Evolutionary conservation across 2,888 invertebrate genomes (phyloP), one percentile per base, ranked within the genome.

Genomic region (Pollenia amentaria): DNA sequence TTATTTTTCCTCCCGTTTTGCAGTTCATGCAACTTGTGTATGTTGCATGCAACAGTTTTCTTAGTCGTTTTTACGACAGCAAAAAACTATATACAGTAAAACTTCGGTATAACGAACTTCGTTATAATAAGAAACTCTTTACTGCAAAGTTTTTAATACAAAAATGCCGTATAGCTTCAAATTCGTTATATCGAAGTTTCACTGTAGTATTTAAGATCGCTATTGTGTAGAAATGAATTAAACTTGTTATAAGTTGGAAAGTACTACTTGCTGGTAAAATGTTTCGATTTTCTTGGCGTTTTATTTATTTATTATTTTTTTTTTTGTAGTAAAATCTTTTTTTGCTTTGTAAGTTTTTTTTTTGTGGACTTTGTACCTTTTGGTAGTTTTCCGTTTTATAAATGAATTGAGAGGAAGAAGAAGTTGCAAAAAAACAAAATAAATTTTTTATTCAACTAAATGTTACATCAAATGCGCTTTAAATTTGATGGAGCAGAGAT

Each of bases 21-120:
- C 21, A 44, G 65, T 57, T 42, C 53, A 78, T 57, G 72, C 67
- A 73, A 78, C 72, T 80, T 72, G 73, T 80, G 55, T 40, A 46
- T 16, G 62, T 70, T 70, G 80, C 64, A 73, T 73, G 65, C 73
- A 80, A 65, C 55, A 84, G 67, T 84, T 84, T 78, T 84, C 29
- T 78, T 67, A 73, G 55, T 64, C 6, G 60, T 44, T 73, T 69
- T 42, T 80, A 57, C 2, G 16, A 10, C 2, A 40, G 40, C 6
- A 38, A 69, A 51, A 48, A n/a, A 12, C 29, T 29, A 29, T 29
- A 6, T 29, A 29, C 29, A 29, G 29, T 29, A 6, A 29, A 29
- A 29, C 29, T 29, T 29, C 6, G 29, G 29, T 29, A 29, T 29
- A 29, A 29, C 29, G 6, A 29, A 29, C 29, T 29, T 29, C 29